These are phyloP conservation scores for Orchesella flavescens DNA, from an alignment of 2,888 invertebrate genomes.

Conservation along the genomic window DNA sequence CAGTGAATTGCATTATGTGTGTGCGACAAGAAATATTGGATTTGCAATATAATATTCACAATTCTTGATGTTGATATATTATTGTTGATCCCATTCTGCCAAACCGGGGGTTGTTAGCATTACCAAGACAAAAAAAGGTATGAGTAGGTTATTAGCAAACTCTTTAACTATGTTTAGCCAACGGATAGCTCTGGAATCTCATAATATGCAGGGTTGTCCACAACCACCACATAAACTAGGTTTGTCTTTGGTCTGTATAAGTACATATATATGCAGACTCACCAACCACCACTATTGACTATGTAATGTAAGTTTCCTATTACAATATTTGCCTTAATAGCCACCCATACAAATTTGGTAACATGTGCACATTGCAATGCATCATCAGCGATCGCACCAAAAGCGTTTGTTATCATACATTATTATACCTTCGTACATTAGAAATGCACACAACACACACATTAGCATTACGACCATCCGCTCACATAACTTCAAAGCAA, in stretches of 20 bases:
- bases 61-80: too few relatives aligned
- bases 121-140: too few relatives aligned
- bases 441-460: conserved; percentile 11
- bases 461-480: conserved; percentile 26
- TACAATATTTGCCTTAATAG: conserved; percentile 51
- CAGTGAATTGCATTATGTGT: too few relatives aligned
- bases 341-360: conserved; percentile 62
- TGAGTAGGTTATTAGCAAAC: too few relatives aligned
- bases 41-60: too few relatives aligned
- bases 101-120: too few relatives aligned
- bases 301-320: too few relatives aligned
- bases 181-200: neutral
- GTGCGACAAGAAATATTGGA: too few relatives aligned
- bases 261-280: neutral
- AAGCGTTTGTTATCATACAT: neutral
- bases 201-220: neutral
- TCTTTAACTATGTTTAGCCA: neutral
- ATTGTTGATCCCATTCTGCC: too few relatives aligned
- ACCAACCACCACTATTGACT: too few relatives aligned
- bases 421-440: neutral
- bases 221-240: neutral
- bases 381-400: conserved; percentile 36
- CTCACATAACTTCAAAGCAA: conserved; percentile 9
- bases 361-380: conserved; percentile 45
- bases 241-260: neutral